Evolutionary conservation across 92 coral and sea anemone species (phyloP), one percentile per base, ranked within the genome.

Genomic region (Meandrina meandrites): DNA sequence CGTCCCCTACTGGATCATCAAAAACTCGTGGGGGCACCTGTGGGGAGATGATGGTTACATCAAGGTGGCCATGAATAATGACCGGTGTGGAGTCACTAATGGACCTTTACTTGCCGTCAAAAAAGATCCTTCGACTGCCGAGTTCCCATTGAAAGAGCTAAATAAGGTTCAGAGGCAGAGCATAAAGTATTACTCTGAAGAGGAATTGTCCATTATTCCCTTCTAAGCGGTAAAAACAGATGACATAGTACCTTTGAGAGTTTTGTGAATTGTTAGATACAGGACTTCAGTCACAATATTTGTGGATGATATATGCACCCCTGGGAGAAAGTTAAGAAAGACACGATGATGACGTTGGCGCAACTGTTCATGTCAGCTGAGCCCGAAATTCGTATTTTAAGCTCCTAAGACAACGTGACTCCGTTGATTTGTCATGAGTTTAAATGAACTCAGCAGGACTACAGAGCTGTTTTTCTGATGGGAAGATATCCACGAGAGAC

Each of bases 21-120:
- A 96, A 85, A 96, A 96, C 83, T 95, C 99, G 3, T 96, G 99
- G 99, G 99, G 99, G 28, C 95, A 89, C 81, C 91, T 96, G 79
- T 96, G 99, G 99, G 99, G 99, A 14, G 96, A 96, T 16, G 80
- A 87, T 75, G 99, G 99, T 4, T 95, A 89, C 90, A 84, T 96
- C 75, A 94, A 92, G 78, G 87, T 96, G 24, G 89, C 98, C 19
- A 86, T 92, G 57, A 91, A 86, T 32, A 79, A 82, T 34, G 90
- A 96, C 87, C 84, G 91, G 22, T 95, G 98, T 64, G 98, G 98
- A 10, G 60, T 93, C 54, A 84, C 90, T 15, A 89, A 91, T 62
- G 99, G 99, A 36, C 94, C 94, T 19, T 82, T 95, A 32, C 79
- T 96, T n/a, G 95, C 99, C 12, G 81, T 96, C 34, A 95, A 90